Conservation (phyloP, 2,797 vertebrate species). For the Salarias fasciatus region DNA sequence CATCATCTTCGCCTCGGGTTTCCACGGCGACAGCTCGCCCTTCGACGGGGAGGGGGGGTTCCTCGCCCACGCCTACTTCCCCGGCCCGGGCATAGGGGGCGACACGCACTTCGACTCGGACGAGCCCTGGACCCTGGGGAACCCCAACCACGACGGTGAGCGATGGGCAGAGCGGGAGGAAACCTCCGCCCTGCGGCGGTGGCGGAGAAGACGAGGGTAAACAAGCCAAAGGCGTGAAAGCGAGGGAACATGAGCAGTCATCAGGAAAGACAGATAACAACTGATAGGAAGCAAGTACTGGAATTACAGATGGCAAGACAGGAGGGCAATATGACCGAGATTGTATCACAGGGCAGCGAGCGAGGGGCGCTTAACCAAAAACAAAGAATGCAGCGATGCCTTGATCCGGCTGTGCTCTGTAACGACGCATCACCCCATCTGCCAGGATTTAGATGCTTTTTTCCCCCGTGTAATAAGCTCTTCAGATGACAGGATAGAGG, state of each 20-base stretch:
- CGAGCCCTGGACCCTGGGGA: constrained; percentile 98
- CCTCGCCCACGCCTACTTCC: constrained; percentile 97
- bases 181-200: not conserved
- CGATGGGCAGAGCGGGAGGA: constrained; percentile 26
- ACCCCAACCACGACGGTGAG: constrained; percentile 97
- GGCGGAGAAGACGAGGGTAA: not conserved
- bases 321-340: constrained; percentile 49
- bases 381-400: constrained; percentile 61
- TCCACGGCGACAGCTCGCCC: constrained; percentile 98
- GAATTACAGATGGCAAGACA: constrained; percentile 53
- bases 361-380: constrained; percentile 59
- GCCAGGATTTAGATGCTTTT: constrained; percentile 61
- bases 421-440: constrained; percentile 68
- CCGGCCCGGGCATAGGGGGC: constrained; percentile 96
- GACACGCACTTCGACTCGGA: constrained; percentile 99
- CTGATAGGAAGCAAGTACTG: constrained; percentile 43
- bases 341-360: constrained; percentile 40
- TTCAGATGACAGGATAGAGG: constrained; percentile 68
- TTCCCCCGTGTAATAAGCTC: constrained; percentile 64
- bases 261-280: constrained; percentile 38
- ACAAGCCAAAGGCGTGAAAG: not conserved
- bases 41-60: constrained; percentile 98
- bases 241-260: constrained; percentile 23
- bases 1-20: constrained; percentile 98
- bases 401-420: constrained; percentile 57